Percentiles rank a stretch among this genome's conserved stretches.
Evolutionary conservation across 2,113 vertebrate species (phyloP).

Genomic region (Eolophus roseicapilla): DNA sequence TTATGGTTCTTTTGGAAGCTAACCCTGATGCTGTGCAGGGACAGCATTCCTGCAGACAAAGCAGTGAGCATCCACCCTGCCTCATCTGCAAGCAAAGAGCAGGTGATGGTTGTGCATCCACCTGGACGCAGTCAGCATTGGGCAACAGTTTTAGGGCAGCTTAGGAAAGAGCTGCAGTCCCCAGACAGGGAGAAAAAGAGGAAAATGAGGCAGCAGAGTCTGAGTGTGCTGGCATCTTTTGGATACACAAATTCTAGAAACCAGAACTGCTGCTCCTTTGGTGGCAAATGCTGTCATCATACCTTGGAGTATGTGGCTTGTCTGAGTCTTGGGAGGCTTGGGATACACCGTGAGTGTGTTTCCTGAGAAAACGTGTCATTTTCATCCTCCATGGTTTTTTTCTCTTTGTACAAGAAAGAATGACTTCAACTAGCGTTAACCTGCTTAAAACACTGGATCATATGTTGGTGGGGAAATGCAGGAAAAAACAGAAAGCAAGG

Average conservation of each 20-base stretch:
- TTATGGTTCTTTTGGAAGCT: background rate
- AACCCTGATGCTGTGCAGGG: background rate
- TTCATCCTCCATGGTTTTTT: background rate
- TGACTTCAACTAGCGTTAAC: background rate
- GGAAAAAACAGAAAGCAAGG: background rate
- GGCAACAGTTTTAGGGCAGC: background rate
- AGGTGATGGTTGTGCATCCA: rapidly evolving
- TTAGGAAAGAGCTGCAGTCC: background rate
- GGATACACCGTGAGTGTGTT: background rate
- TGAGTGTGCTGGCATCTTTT: background rate
- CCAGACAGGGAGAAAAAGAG: background rate
- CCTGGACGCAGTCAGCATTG: rapidly evolving
- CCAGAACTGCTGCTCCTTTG: background rate
- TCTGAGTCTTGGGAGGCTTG: background rate
- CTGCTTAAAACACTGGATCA: rapidly evolving
- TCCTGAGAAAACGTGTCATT: background rate
- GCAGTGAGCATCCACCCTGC: background rate
- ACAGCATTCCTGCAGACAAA: background rate
- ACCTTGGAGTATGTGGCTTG: rapidly evolving
- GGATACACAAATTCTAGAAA: background rate
- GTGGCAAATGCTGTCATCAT: rapidly evolving
- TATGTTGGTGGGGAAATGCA: background rate
- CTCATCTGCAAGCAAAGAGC: background rate
- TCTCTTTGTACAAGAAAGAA: background rate
- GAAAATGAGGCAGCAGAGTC: background rate